Evolutionary conservation across 2,113 vertebrate genomes (phyloP).

Genomic region (Tachuris rubrigastra): DNA sequence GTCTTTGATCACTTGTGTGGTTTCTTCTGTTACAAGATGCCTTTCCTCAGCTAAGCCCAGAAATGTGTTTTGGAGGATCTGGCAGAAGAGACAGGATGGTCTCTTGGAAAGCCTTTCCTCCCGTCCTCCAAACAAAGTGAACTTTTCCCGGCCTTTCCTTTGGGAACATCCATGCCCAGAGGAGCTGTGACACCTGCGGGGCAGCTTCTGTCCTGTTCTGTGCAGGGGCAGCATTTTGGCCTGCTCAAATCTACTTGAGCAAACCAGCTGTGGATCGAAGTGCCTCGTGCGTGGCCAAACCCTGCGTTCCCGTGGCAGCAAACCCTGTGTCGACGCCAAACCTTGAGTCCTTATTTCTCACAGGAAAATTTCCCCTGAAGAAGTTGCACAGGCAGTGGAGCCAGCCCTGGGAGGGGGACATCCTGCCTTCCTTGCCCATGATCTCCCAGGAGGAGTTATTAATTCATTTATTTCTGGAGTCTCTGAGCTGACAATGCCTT

Average conservation of each 20-base stretch:
- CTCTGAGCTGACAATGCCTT: not conserved
- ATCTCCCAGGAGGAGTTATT: not conserved
- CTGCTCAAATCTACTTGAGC: not conserved
- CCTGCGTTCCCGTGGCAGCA: fast-evolving
- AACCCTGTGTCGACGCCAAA: fast-evolving
- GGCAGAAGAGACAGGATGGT: not conserved
- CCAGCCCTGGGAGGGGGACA: not conserved
- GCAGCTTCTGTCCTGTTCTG: not conserved
- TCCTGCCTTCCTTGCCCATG: not conserved
- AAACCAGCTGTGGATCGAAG: not conserved
- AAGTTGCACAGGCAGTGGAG: not conserved
- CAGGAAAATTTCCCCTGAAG: not conserved
- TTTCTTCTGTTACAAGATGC: not conserved
- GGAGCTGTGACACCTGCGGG: fast-evolving
- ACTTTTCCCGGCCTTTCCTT: not conserved
- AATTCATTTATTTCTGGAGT: not conserved
- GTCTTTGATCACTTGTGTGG: not conserved
- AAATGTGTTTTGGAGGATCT: not conserved
- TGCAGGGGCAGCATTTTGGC: not conserved
- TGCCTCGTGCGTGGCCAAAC: fast-evolving
- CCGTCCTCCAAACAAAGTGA: not conserved
- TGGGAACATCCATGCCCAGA: fast-evolving
- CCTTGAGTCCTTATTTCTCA: not conserved
- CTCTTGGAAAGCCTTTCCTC: not conserved
- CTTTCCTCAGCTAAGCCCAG: not conserved